Evolutionary conservation across 2,888 invertebrate genomes (phyloP).

Genomic region (Cepaea hortensis): DNA sequence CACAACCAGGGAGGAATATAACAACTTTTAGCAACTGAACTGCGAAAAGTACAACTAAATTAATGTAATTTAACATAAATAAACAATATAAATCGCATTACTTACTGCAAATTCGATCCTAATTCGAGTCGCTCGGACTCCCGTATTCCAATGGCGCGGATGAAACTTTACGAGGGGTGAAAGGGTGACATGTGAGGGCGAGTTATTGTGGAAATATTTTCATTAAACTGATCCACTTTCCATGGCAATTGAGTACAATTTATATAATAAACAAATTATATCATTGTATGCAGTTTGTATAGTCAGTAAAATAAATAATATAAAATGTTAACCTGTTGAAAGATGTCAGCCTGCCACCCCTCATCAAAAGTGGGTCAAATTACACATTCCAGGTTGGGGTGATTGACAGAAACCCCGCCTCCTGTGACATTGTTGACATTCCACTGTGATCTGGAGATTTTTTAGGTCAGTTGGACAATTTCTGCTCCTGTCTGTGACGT

Average conservation of each 20-base stretch:
- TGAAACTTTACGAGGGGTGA: slow-evolving; percentile 38
- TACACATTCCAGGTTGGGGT: slow-evolving; percentile 54
- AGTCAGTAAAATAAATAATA: background rate
- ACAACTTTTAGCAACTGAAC: background rate
- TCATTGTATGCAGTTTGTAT: background rate
- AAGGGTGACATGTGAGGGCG: background rate
- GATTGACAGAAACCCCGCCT: slow-evolving; percentile 63
- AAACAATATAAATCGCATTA: slow-evolving; percentile 7
- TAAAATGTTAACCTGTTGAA: background rate
- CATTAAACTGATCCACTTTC: background rate
- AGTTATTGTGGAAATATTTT: background rate
- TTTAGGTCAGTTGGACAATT: slow-evolving; percentile 39
- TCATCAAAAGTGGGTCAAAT: slow-evolving; percentile 28
- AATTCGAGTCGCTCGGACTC: slow-evolving; percentile 43
- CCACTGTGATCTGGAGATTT: slow-evolving; percentile 55
- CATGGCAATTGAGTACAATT: background rate
- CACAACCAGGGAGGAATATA: background rate
- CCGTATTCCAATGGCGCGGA: slow-evolving; percentile 45
- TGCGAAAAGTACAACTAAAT: background rate
- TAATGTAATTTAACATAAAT: background rate
- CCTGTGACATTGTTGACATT: slow-evolving; percentile 63
- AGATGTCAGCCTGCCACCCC: slow-evolving; percentile 44
- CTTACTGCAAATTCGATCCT: slow-evolving; percentile 44
- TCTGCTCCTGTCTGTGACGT: background rate
- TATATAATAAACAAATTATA: background rate